Percentiles rank a stretch among this genome's conserved stretches.
Conservation (phyloP, 2,888 invertebrate species). For the Iselma pallidipennis region DNA sequence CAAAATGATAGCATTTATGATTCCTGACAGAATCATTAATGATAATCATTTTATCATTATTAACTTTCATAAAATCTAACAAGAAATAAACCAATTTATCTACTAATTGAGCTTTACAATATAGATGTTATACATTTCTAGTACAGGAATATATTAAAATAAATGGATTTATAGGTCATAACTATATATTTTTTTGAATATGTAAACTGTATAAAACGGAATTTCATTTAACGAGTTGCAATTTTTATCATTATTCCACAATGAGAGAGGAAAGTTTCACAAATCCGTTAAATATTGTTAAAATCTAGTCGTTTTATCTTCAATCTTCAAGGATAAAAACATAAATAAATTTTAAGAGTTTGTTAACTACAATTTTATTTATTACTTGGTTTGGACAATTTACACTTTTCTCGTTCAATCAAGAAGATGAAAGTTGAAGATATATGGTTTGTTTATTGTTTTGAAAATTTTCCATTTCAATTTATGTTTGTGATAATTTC, state of each 20-base stretch:
- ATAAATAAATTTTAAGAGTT: background rate
- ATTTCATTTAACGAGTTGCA: no score
- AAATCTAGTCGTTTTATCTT: background rate
- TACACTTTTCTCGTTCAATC: no score
- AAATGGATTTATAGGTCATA: background rate
- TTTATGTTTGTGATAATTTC: background rate
- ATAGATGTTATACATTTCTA: background rate
- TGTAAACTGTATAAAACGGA: no score
- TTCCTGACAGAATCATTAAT: background rate
- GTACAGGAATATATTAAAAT: background rate
- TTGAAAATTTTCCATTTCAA: background rate
- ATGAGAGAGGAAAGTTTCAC: background rate
- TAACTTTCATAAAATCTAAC: background rate
- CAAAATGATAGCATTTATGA: background rate
- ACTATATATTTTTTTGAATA: background rate
- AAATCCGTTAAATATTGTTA: no score
- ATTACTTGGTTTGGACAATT: no score
- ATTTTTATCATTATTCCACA: background rate
- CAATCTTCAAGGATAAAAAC: background rate
- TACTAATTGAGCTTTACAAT: background rate
- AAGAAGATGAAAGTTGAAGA: background rate
- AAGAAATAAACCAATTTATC: background rate
- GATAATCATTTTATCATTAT: background rate
- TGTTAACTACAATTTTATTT: no score
- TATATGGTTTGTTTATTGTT: background rate